Evolutionary conservation across 2,797 vertebrate species (phyloP).

Genomic region (Simalia tracyae): DNA sequence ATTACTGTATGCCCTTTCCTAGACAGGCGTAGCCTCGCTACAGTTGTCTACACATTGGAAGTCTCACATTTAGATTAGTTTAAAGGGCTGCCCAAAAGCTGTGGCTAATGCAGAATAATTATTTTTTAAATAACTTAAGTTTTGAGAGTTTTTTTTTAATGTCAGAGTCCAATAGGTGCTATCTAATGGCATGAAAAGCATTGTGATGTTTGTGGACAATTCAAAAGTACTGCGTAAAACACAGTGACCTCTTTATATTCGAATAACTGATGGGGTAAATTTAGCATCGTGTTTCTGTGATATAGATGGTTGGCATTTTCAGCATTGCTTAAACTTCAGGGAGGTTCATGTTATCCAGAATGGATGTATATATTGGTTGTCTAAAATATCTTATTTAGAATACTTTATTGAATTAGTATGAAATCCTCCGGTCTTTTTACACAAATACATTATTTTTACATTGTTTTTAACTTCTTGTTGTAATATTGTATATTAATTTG

Average conservation of each 20-base stretch:
- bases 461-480: background rate
- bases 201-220: background rate
- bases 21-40: background rate
- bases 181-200: background rate
- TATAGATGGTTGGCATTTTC: background rate
- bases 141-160: background rate
- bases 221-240: background rate
- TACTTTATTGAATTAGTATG: background rate
- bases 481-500: background rate
- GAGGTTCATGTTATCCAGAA: background rate
- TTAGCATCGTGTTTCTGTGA: background rate
- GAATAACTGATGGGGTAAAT: background rate
- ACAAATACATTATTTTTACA: background rate
- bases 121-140: background rate
- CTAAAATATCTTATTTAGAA: background rate
- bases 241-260: background rate
- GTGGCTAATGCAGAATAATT: background rate
- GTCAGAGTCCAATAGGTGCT: background rate
- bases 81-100: background rate
- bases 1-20: background rate
- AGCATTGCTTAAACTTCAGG: background rate
- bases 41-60: background rate
- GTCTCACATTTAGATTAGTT: background rate
- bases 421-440: background rate
- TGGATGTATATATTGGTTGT: background rate